Conservation (phyloP, 1,140 invertebrate species). For the Drosophila burlai region DNA sequence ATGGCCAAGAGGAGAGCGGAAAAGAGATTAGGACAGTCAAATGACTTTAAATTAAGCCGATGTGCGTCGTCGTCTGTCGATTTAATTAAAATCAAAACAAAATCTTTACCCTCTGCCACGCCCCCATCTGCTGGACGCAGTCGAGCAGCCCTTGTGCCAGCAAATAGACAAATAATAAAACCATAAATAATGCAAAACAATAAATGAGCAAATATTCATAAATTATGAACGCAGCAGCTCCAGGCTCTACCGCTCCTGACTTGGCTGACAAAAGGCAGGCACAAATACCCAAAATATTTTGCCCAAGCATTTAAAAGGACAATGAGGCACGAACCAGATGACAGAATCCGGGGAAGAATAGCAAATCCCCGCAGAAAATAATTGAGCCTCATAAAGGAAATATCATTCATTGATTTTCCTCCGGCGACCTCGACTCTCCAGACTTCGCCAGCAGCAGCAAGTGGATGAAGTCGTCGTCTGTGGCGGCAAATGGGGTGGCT, state of each 20-base stretch:
- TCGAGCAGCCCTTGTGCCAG: not conserved
- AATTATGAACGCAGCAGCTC: slow-evolving; percentile 70
- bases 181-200: slow-evolving; percentile 82
- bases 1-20: slow-evolving; percentile 11
- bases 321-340: slow-evolving; percentile 75
- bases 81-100: slow-evolving; percentile 82
- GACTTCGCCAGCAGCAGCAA: slow-evolving; percentile 44
- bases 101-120: slow-evolving; percentile 63
- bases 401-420: slow-evolving; percentile 83
- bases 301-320: slow-evolving; percentile 82
- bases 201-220: slow-evolving; percentile 83
- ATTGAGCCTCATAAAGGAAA: slow-evolving; percentile 83
- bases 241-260: not conserved
- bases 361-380: slow-evolving; percentile 84
- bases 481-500: slow-evolving; percentile 12
- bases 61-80: slow-evolving; percentile 67
- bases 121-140: not conserved
- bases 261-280: slow-evolving; percentile 59
- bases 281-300: slow-evolving; percentile 81
- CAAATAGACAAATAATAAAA: slow-evolving; percentile 72
- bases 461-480: slow-evolving; percentile 59
- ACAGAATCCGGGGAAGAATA: slow-evolving; percentile 65
- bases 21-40: slow-evolving; percentile 59
- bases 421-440: slow-evolving; percentile 29
- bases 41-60: slow-evolving; percentile 78